A percentile compares a stretch with the other conserved stretches of the same genome.
These are phyloP conservation scores for Ctenopoma multispine DNA, from an alignment of 2,797 vertebrate species.

Conservation along the genomic window DNA sequence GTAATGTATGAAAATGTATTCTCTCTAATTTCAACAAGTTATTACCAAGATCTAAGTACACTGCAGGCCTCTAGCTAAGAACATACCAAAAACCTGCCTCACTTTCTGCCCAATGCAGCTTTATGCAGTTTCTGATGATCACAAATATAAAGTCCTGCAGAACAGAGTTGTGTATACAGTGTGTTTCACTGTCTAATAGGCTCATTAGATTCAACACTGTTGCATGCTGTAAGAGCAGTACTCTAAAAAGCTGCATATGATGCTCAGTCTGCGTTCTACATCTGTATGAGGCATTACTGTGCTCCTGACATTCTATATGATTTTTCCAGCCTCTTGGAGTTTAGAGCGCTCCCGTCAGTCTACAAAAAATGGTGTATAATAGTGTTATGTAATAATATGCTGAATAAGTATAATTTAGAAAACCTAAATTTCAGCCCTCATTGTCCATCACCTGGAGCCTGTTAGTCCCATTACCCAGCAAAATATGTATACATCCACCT, in stretches of 20 bases:
- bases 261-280: constrained; percentile 20
- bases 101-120: constrained; percentile 2
- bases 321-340: constrained; percentile 26
- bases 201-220: constrained; percentile 30
- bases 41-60: constrained; percentile 24
- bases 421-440: not conserved
- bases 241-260: constrained; percentile 46
- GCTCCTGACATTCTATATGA: constrained; percentile 24
- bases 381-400: constrained; percentile 12
- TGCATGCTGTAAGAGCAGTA: constrained; percentile 13
- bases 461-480: constrained; percentile 42
- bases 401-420: constrained; percentile 22
- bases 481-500: constrained; percentile 31
- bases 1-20: constrained; percentile 50
- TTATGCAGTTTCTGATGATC: constrained; percentile 19
- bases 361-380: constrained; percentile 18
- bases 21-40: constrained; percentile 36
- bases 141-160: constrained; percentile 14
- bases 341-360: not conserved
- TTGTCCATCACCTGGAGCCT: constrained; percentile 45
- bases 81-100: constrained; percentile 8
- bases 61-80: constrained; percentile 25
- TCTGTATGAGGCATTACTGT: constrained; percentile 3
- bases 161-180: constrained; percentile 8
- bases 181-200: constrained; percentile 18